phyloP scores from a whole-genome alignment of 2,113 vertebrate genomes.

The Upupa epops region DNA sequence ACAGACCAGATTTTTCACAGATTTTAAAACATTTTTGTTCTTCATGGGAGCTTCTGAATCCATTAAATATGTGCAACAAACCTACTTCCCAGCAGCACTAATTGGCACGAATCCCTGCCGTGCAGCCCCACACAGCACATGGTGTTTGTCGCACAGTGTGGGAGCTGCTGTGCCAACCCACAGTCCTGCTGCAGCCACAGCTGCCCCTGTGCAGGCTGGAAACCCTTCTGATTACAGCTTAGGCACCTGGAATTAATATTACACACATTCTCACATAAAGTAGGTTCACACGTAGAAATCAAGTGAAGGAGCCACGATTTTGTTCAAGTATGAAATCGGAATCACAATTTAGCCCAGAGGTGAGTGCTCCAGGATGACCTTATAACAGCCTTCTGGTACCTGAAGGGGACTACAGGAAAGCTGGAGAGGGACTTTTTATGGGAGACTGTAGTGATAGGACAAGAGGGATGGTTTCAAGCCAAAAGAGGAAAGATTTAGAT shows the following conservation, averaged over 20 bases:
- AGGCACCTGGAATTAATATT: background rate
- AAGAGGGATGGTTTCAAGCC: too few species aligned
- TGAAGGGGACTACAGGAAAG: too few species aligned
- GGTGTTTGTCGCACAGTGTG: fast-evolving
- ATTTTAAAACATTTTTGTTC: background rate
- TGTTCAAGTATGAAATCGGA: background rate
- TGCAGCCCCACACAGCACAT: fast-evolving
- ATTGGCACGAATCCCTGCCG: background rate
- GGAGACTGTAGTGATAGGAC: too few species aligned
- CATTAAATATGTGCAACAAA: background rate
- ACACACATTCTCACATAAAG: background rate
- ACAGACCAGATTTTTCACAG: background rate
- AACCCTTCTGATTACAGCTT: background rate
- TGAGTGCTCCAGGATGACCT: too few species aligned
- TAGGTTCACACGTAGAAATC: fast-evolving
- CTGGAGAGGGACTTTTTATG: too few species aligned
- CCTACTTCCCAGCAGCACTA: fast-evolving
- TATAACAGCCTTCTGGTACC: too few species aligned
- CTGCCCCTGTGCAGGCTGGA: background rate
- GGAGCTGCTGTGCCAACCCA: background rate
- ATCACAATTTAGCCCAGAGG: background rate
- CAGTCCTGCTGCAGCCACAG: background rate
- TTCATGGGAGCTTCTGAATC: background rate
- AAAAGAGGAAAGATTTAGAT: too few species aligned
- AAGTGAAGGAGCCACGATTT: background rate